Conservation (phyloP, 1,140 invertebrate genomes). For the Drosophila baimaii region DNA sequence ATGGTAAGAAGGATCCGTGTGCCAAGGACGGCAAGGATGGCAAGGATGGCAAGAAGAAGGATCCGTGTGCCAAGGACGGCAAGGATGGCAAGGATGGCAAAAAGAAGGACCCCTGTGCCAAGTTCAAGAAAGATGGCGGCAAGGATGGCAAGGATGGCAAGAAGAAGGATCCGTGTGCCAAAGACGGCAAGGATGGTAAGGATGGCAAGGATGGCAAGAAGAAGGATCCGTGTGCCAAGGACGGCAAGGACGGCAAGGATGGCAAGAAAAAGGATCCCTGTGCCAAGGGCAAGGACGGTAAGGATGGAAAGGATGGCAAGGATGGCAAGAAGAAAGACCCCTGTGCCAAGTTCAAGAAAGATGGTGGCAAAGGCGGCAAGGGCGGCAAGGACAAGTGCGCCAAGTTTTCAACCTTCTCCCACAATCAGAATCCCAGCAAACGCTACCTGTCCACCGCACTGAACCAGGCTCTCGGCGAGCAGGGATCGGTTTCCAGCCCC, state of each 20-base stretch:
- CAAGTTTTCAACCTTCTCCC: conserved; percentile 53
- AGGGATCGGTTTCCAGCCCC: not conserved
- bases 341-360: conserved; percentile 44
- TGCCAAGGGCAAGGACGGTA: conserved; percentile 33
- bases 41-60: too few species aligned
- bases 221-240: too few species aligned
- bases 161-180: conserved; percentile 23
- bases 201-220: too few species aligned
- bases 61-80: not conserved
- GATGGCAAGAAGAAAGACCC: conserved; percentile 45
- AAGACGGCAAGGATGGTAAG: too few species aligned
- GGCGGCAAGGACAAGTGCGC: conserved; percentile 11
- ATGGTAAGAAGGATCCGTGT: conserved; percentile 39
- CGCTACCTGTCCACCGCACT: conserved; percentile 42
- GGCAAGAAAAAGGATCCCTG: too few species aligned
- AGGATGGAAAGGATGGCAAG: too few species aligned
- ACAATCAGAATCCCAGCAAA: conserved; percentile 12
- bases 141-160: not conserved
- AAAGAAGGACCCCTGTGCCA: conserved; percentile 44
- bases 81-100: conserved; percentile 20
- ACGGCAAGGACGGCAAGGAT: too few species aligned
- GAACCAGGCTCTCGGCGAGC: not conserved
- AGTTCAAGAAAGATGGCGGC: conserved; percentile 34
- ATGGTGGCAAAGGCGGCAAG: not conserved
- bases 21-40: conserved; percentile 38